Conservation (phyloP, 2,113 vertebrate species). For the Bungarus multicinctus region DNA sequence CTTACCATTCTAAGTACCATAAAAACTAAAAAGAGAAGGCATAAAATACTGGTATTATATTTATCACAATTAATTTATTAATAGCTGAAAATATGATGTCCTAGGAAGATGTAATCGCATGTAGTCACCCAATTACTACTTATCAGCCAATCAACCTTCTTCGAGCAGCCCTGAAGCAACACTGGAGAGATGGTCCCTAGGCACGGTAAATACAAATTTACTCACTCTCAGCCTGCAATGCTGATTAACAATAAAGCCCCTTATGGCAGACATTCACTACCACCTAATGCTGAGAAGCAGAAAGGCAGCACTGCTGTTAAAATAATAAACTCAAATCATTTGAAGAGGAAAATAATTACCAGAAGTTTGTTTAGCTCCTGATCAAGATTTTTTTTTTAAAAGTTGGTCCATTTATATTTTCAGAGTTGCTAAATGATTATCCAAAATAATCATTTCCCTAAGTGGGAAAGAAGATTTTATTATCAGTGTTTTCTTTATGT, state of each 20-base stretch:
- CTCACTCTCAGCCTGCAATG: not conserved
- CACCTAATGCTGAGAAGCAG: slow-evolving; percentile 30
- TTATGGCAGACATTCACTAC: slow-evolving; percentile 26
- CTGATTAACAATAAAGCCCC: slow-evolving; percentile 2
- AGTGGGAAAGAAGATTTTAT: not conserved
- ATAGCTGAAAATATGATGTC: not conserved
- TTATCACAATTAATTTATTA: not conserved
- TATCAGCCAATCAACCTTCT: not conserved
- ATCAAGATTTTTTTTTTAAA: not conserved
- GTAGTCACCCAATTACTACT: not conserved
- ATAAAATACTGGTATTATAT: not conserved
- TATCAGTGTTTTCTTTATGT: not conserved
- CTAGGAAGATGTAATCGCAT: not conserved
- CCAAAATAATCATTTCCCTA: not conserved
- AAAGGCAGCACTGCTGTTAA: slow-evolving; percentile 1
- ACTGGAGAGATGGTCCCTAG: not conserved
- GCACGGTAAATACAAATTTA: slow-evolving; percentile 1
- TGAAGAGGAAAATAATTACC: not conserved
- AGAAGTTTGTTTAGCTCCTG: not conserved
- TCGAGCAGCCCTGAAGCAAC: not conserved
- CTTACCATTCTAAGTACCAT: not conserved
- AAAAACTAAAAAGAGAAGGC: not conserved
- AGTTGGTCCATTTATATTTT: not conserved
- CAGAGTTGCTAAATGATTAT: not conserved
- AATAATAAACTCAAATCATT: not conserved